These are phyloP conservation scores for Chironomus tepperi DNA, from an alignment of 1,140 invertebrate species.

Conservation along the genomic window DNA sequence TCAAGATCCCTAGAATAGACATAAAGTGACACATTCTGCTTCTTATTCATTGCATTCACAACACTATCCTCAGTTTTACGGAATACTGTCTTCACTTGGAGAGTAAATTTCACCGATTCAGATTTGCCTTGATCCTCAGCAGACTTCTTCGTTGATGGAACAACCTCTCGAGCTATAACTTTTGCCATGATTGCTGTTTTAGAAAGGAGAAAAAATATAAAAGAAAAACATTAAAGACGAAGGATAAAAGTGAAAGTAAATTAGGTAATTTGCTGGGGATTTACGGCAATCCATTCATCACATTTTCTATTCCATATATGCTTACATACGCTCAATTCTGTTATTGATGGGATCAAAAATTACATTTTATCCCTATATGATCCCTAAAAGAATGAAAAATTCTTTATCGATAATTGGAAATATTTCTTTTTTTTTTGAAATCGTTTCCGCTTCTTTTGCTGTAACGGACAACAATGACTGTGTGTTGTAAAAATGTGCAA, in stretches of 20 bases:
- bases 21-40: constrained; percentile 57
- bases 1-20: constrained; percentile 72
- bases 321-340: neutral
- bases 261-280: constrained; percentile 18
- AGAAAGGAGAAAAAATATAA: constrained; percentile 30
- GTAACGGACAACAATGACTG: too few relatives aligned
- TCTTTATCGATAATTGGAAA: constrained; percentile 14
- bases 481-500: neutral
- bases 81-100: constrained; percentile 79
- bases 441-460: too few relatives aligned
- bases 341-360: constrained; percentile 18
- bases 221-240: neutral
- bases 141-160: constrained; percentile 31
- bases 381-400: neutral
- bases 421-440: too few relatives aligned
- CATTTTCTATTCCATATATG: neutral
- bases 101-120: constrained; percentile 75
- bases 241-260: neutral
- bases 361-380: neutral
- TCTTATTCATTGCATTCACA: constrained; percentile 49
- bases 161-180: constrained; percentile 68
- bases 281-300: constrained; percentile 19
- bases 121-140: constrained; percentile 34
- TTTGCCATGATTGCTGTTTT: constrained; percentile 78
- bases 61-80: constrained; percentile 55